Evolutionary conservation across 2,113 vertebrate species (phyloP), one percentile per base, ranked within the genome.

Genomic region (Vicugna pacos): DNA sequence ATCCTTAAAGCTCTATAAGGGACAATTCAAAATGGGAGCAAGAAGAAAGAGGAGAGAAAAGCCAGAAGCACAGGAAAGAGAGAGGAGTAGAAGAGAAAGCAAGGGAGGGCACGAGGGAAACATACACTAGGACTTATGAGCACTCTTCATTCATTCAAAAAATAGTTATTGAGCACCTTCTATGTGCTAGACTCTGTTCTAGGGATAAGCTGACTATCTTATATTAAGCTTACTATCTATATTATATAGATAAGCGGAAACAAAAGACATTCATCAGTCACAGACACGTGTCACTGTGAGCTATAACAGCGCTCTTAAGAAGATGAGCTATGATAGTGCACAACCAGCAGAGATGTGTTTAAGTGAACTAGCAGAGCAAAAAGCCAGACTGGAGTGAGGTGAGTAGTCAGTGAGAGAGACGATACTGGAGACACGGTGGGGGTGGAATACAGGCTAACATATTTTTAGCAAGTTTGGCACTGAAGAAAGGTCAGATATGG

Each of bases 311-410:
- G 80, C 30, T 12, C 8, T 42, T 26, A 62, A 52, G 62, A 77
- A 8, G 35, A 65, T 1, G 6, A 50, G n/a, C 62, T n/a, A 14
- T 0, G 9, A 65, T 4, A 56, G 32, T 17, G 2, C 8, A 4
- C 3, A 26, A 8, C 2, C 2, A 10, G 35, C 54, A 95, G 42
- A 32, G 52, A 38, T 32, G 48, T 67, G 19, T 50, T 62, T 35
- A 86, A 32, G 38, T 19, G 65, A 84, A 62, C n/a, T 17, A n/a
- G 28, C 28, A 7, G 52, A 38, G 28, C 22, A 60, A n/a, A 70
- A 48, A 84, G 82, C 70, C 42, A 88, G 77, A 38, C 0, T 13
- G 24, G 12, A 79, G 35, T 35, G n/a, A 82, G 42, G 52, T 6
- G 30, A 91, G 32, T 6, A 13, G 19, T 16, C 4, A 80, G 48